phyloP scores from a whole-genome alignment of 1,140 invertebrate species.

The Papilio dardanus region DNA sequence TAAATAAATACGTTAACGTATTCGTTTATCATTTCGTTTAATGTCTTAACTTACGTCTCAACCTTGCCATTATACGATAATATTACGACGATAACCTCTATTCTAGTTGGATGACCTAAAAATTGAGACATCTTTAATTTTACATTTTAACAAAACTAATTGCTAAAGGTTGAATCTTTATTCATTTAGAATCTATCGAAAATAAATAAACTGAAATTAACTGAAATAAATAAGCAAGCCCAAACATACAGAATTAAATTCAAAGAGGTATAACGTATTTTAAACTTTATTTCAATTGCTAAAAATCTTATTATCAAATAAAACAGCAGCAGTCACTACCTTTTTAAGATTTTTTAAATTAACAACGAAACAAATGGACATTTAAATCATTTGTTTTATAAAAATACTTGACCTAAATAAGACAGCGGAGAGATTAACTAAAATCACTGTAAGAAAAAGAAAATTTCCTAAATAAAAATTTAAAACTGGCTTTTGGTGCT shows the following conservation, averaged over 20 bases:
- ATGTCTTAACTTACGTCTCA: background rate
- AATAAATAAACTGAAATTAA: background rate
- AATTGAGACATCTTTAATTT: background rate
- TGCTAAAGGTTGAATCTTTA: background rate
- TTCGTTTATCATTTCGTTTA: background rate
- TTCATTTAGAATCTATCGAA: background rate
- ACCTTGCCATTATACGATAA: background rate
- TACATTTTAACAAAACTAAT: background rate
- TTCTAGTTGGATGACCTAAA: background rate
- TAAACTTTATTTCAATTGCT: background rate
- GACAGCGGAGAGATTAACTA: background rate
- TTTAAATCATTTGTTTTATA: slow-evolving; percentile 2
- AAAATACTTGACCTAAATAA: slow-evolving; percentile 7
- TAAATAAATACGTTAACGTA: background rate
- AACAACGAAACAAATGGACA: background rate
- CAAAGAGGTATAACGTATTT: background rate
- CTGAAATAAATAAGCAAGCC: too few relatives aligned
- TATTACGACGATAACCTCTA: background rate
- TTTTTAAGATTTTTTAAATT: background rate
- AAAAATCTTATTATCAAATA: background rate
- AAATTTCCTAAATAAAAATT: background rate
- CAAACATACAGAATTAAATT: too few relatives aligned
- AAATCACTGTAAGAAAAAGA: background rate
- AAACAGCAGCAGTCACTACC: background rate
- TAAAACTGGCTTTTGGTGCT: background rate